Base-by-base conservation (phyloP, 2,888 invertebrate genomes). In the Serrognathus titanus region DNA sequence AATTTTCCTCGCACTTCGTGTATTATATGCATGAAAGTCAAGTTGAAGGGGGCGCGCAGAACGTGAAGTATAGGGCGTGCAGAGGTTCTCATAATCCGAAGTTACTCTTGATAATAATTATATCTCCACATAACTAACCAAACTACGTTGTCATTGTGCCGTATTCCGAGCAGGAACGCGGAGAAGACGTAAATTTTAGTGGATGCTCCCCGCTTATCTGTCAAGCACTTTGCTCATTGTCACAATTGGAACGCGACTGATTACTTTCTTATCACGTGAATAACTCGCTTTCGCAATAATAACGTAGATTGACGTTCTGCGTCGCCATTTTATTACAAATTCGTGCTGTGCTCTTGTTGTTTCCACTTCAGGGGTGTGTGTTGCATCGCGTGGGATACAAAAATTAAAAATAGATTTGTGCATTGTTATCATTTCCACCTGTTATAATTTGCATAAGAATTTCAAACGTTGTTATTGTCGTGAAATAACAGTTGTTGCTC, bases 211-310 rank as follows among this genome's bases (percentile, higher is more conserved):
- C 60, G 60, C 64, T 64, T 66, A 66, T 66, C 66, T 65, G 66
- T 61, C 64, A 64, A 60, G 60, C 62, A 64, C 63, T 66, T 62
- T 52, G 57, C 65, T 64, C 66, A 65, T 65, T 64, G 63, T 64
- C 61, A 64, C 66, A 65, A 65, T 63, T 63, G 64, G 60, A 65
- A 60, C 60, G 54, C 58, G 50, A 31, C 61, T 60, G 65, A 63
- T 65, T 63, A 62, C 62, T 57, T 57, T 52, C 56, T 63, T 65
- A 63, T 63, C 61, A 56, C 52, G 55, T 46, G 48, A 52, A 58
- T 24, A 43, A 43, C 54, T 43, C 38, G 24, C 24, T 31, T 31
- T 31, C 24, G 24, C 24, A 31, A 31, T 31, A 31, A 31, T 31
- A 31, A 31, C 24, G 24, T 31, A 31, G 24, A 31, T 31, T 31